phyloP scores from a whole-genome alignment of 2,888 invertebrate genomes.

The Habrosyne pyritoides region DNA sequence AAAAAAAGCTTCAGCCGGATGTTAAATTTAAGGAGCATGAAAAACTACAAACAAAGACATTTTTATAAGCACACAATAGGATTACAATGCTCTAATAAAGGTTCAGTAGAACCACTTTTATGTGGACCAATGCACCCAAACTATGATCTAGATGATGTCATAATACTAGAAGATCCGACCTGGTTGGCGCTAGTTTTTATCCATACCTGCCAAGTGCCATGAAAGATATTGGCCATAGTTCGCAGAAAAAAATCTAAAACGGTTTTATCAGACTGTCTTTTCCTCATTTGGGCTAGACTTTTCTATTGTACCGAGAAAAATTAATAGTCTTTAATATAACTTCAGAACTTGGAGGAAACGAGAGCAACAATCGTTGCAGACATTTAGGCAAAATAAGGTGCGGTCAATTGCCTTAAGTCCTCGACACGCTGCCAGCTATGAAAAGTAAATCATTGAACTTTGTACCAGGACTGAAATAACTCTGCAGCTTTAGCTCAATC shows the following conservation, averaged over 20 bases:
- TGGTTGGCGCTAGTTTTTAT: background rate
- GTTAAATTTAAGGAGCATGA: background rate
- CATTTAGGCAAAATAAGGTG: background rate
- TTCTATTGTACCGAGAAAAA: background rate
- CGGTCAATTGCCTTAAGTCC: constrained; percentile 36
- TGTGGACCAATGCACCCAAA: background rate
- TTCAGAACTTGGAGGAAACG: background rate
- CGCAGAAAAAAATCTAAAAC: background rate
- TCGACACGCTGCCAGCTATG: background rate
- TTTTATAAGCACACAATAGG: background rate
- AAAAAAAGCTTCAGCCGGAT: too few species aligned
- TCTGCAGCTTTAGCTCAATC: constrained; percentile 4
- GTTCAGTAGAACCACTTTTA: background rate
- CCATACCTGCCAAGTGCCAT: background rate
- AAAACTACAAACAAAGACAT: background rate
- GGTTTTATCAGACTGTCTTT: background rate
- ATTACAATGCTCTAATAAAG: background rate
- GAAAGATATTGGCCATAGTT: background rate
- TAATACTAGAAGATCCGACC: background rate
- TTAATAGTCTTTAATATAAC: background rate
- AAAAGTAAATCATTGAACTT: constrained; percentile 5
- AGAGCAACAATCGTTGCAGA: background rate
- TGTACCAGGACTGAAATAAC: constrained; percentile 6
- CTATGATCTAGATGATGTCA: background rate
- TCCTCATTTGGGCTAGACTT: background rate